Evolutionary conservation across 2,888 invertebrate species (phyloP).

Genomic region (Chorisops tibialis): DNA sequence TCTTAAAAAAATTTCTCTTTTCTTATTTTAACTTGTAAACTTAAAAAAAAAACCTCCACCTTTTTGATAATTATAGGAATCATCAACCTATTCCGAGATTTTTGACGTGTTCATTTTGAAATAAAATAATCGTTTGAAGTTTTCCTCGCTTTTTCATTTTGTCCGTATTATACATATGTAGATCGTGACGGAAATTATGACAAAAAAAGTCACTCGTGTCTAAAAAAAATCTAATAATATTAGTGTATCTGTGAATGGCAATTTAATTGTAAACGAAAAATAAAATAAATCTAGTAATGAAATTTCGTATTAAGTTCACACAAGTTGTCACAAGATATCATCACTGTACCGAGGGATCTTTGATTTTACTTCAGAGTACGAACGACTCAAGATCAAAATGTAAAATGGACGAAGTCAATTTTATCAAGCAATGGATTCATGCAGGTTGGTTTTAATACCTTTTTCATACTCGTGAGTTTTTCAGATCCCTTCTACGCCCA

Average conservation of each 20-base stretch:
- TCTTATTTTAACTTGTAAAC: conserved; percentile 7
- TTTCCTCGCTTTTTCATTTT: too few species aligned
- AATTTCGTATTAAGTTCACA: background rate
- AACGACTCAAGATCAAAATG: background rate
- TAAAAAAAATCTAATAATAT: background rate
- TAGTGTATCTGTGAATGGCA: background rate
- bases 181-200: too few species aligned
- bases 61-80: background rate
- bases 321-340: background rate
- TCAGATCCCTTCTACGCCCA: too few species aligned
- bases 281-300: background rate
- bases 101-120: background rate
- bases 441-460: conserved; percentile 4
- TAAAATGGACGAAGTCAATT: background rate
- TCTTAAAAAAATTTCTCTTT: conserved; percentile 14
- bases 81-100: background rate
- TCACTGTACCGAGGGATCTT: conserved; percentile 1
- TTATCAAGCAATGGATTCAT: conserved; percentile 2
- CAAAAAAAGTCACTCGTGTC: too few species aligned
- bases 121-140: too few species aligned
- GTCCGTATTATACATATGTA: too few species aligned
- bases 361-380: background rate
- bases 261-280: background rate
- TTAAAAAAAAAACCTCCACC: background rate
- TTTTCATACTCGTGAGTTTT: too few species aligned